Conservation (phyloP, 2,888 invertebrate species). For the Ennomos fuscantarius region DNA sequence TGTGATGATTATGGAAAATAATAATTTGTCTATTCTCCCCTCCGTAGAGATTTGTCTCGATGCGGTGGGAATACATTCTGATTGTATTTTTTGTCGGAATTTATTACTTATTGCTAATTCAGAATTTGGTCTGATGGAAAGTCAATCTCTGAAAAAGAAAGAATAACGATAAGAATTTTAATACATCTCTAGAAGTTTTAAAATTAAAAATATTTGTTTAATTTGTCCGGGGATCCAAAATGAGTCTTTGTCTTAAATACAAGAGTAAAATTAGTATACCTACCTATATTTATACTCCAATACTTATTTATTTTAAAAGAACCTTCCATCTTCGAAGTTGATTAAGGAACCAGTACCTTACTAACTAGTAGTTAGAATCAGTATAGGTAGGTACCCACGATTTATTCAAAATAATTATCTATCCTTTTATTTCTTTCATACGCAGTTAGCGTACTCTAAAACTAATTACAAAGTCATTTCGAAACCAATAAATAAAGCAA, state of each 20-base stretch:
- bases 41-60: slow-evolving; percentile 40
- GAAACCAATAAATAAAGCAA: slow-evolving; percentile 27
- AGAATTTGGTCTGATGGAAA: slow-evolving; percentile 1
- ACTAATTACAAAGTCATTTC: slow-evolving; percentile 14
- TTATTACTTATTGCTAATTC: slow-evolving; percentile 36
- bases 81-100: slow-evolving; percentile 54
- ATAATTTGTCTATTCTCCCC: slow-evolving; percentile 79
- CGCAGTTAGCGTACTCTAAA: not conserved
- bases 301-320: no score
- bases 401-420: no score
- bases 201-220: no score
- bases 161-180: slow-evolving; percentile 4
- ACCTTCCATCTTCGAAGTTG: no score
- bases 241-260: no score
- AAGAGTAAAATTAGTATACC: no score
- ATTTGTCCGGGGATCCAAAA: no score
- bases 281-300: no score
- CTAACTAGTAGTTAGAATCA: no score
- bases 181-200: not conserved
- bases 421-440: no score
- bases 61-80: slow-evolving; percentile 58
- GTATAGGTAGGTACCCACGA: no score
- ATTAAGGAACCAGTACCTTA: no score
- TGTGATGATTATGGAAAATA: slow-evolving; percentile 81
- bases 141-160: slow-evolving; percentile 1